A percentile compares a stretch with the other conserved stretches of the same genome.
Evolutionary conservation across 1,140 invertebrate genomes (phyloP).

Genomic region (Chironomus striatipennis): DNA sequence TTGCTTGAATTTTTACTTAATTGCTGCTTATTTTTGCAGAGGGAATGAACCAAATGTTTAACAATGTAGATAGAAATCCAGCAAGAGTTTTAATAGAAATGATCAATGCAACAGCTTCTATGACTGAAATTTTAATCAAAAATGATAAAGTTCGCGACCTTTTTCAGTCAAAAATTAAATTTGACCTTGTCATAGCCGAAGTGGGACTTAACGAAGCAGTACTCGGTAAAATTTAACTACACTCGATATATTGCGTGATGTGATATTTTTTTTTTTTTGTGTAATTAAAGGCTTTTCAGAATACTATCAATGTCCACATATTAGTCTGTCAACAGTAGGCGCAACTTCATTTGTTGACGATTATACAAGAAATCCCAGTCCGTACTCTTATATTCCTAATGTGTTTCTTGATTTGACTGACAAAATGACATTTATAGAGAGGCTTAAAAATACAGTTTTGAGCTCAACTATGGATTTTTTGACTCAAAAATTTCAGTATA

Average conservation of each 20-base stretch:
- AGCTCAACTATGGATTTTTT: background rate
- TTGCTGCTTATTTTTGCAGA: background rate
- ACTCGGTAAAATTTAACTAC: too few species aligned
- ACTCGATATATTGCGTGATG: too few species aligned
- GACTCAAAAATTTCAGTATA: background rate
- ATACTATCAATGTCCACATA: slow-evolving; percentile 31
- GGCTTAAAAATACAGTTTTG: background rate
- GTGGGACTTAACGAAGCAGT: slow-evolving; percentile 35
- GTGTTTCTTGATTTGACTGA: background rate
- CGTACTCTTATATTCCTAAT: slow-evolving; percentile 15
- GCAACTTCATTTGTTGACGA: slow-evolving; percentile 30
- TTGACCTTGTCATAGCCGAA: slow-evolving; percentile 37
- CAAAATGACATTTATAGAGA: background rate
- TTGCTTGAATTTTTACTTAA: too few species aligned
- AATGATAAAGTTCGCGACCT: background rate
- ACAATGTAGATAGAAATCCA: background rate
- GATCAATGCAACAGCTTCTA: background rate
- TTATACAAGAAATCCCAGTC: background rate
- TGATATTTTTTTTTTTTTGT: too few species aligned
- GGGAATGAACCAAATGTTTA: background rate
- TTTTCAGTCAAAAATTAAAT: slow-evolving; percentile 25
- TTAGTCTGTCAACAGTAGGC: slow-evolving; percentile 35
- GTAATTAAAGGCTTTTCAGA: slow-evolving; percentile 30
- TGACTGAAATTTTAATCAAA: background rate
- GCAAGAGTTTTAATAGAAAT: background rate